phyloP scores from a whole-genome alignment of 2,113 vertebrate genomes.

The Chaetodon auriga region DNA sequence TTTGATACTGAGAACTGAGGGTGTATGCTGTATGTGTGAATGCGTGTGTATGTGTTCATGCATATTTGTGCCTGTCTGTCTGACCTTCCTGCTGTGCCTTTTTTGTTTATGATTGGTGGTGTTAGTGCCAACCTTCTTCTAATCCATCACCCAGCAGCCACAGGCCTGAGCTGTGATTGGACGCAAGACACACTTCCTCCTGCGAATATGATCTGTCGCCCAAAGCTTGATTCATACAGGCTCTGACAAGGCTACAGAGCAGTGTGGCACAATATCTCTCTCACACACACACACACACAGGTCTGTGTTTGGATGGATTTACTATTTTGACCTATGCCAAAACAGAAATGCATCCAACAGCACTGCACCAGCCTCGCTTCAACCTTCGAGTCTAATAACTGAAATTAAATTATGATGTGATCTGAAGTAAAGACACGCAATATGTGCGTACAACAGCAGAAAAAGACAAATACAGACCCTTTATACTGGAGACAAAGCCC shows the following conservation, averaged over 20 bases:
- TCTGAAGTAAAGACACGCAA: constrained; percentile 21
- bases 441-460: constrained; percentile 6
- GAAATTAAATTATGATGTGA: constrained; percentile 31
- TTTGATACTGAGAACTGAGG: constrained; percentile 37
- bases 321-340: constrained; percentile 34
- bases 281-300: constrained; percentile 40
- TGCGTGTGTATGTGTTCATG: neutral
- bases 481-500: constrained; percentile 55
- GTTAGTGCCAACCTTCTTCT: constrained; percentile 54
- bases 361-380: neutral
- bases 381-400: constrained; percentile 32
- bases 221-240: constrained; percentile 61
- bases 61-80: constrained; percentile 34
- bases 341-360: constrained; percentile 25
- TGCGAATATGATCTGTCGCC: constrained; percentile 62
- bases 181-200: constrained; percentile 55
- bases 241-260: constrained; percentile 65
- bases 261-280: constrained; percentile 41
- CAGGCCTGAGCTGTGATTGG: constrained; percentile 72
- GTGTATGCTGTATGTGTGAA: neutral
- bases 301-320: constrained; percentile 26
- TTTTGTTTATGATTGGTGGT: constrained; percentile 62
- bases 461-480: constrained; percentile 42
- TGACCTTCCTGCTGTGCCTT: constrained; percentile 56
- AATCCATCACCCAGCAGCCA: constrained; percentile 71